phyloP scores from a whole-genome alignment of 2,888 invertebrate genomes.

The Tubulanus polymorphus region DNA sequence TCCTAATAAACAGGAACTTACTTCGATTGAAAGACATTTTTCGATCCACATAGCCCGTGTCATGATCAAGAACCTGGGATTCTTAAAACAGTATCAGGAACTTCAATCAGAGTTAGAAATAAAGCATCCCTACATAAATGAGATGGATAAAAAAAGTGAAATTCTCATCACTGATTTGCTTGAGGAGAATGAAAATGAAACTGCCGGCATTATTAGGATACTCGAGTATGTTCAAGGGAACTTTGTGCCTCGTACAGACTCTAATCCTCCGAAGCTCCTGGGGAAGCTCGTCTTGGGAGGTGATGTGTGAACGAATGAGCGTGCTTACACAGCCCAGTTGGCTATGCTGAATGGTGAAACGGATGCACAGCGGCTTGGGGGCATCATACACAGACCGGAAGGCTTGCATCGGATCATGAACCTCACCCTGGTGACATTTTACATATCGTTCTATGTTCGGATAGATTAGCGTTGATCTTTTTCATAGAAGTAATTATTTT shows the following conservation, averaged over 20 bases:
- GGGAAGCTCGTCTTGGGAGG: neutral
- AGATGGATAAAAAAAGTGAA: constrained; percentile 11
- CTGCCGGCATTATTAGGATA: constrained; percentile 17
- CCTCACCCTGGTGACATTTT: constrained; percentile 14
- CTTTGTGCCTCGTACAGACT: constrained; percentile 6
- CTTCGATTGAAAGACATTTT: too few relatives aligned
- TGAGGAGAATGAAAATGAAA: constrained; percentile 20
- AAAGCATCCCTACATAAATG: constrained; percentile 11
- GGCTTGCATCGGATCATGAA: constrained; percentile 19
- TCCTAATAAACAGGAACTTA: too few relatives aligned
- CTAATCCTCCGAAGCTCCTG: constrained; percentile 1
- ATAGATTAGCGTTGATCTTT: too few relatives aligned
- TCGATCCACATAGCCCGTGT: too few relatives aligned
- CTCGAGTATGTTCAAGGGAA: constrained; percentile 11
- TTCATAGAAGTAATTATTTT: too few relatives aligned
- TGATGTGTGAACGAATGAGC: constrained; percentile 11
- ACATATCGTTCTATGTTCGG: too few relatives aligned
- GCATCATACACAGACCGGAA: constrained; percentile 17
- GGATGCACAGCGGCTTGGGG: constrained; percentile 8
- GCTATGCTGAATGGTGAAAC: constrained; percentile 10
- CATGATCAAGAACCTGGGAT: too few relatives aligned
- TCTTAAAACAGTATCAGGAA: too few relatives aligned
- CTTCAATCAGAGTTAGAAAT: too few relatives aligned
- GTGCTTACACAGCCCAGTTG: constrained; percentile 16
- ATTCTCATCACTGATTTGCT: constrained; percentile 16